Base-by-base conservation (phyloP, 1,140 invertebrate genomes). In the Drosophila parvula region DNA sequence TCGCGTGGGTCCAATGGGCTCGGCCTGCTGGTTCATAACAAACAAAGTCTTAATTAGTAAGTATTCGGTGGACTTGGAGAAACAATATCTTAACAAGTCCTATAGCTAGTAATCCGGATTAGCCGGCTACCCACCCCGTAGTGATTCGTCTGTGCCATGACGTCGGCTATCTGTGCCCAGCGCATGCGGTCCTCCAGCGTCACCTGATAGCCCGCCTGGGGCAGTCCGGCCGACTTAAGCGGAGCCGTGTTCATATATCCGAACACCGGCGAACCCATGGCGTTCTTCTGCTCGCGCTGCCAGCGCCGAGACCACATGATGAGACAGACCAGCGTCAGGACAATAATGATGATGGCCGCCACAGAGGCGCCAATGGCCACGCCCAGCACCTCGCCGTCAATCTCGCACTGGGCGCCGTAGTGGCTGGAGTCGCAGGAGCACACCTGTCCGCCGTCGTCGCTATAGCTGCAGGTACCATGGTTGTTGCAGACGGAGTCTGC, bases 301-400 rank as follows among this genome's bases (percentile, higher is more conserved):
- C 97, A 98, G 68, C 96, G 94, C 56, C 97, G 96, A 95, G 97
- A 98, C 97, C 97, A 98, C 94, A 97, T 96, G 62, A 97, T 96
- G 5, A 98, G 93, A 79, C 97, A 97, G 2, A 97, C 95, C 2
- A 98, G 92, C 0, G 97, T 98, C 30, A 98, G 91, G 2, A 96
- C 94, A 81, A 98, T 98, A 56, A 98, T 98, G 30, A 98, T 94
- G 5, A 97, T 94, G 22, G 97, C 97, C 8, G 96, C 96, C 5
- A 98, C 94, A 3, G 96, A 97, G 0, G 97, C 97, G 14, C 97
- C 97, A 65, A 98, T 95, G 0, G 97, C 97, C 18, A 98, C 97
- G 0, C 96, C 97, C 32, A 98, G 92, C 47, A 98, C 97, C 93
- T 98, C 97, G 9, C 97, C 97, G 88, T 98, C 97, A 43, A 98